Conservation (phyloP, 1,140 invertebrate species). For the Anthonomus grandis region DNA sequence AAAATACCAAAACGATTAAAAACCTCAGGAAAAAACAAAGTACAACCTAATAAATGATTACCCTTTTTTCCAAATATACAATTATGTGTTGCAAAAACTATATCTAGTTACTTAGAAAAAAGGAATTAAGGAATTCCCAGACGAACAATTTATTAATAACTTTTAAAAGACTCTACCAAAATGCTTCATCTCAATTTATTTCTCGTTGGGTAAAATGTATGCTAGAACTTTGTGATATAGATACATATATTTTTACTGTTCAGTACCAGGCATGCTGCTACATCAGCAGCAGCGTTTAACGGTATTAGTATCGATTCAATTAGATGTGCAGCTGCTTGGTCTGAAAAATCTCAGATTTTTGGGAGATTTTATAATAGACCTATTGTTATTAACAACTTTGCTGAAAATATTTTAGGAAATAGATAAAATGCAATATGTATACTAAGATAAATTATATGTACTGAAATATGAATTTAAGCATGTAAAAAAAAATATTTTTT, state of each 20-base stretch:
- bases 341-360: too few species aligned
- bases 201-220: not conserved
- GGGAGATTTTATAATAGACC: too few species aligned
- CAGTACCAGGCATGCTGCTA: too few species aligned
- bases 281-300: too few species aligned
- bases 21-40: not conserved
- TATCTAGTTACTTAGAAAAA: too few species aligned
- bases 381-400: not conserved
- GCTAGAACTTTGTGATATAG: not conserved
- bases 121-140: not conserved
- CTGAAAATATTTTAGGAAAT: too few species aligned
- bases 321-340: not conserved
- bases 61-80: not conserved
- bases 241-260: constrained; percentile 11
- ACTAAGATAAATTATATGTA: too few species aligned
- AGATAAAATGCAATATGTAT: too few species aligned
- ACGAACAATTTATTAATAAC: not conserved
- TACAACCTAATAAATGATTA: not conserved
- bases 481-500: too few species aligned
- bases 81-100: not conserved
- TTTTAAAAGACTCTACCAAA: not conserved
- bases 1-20: constrained; percentile 4
- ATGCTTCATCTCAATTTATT: not conserved
- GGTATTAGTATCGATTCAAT: constrained; percentile 1
- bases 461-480: too few species aligned